Evolutionary conservation across 2,113 vertebrate species (phyloP), one percentile per base, ranked within the genome.

Genomic region (Percina caprodes): DNA sequence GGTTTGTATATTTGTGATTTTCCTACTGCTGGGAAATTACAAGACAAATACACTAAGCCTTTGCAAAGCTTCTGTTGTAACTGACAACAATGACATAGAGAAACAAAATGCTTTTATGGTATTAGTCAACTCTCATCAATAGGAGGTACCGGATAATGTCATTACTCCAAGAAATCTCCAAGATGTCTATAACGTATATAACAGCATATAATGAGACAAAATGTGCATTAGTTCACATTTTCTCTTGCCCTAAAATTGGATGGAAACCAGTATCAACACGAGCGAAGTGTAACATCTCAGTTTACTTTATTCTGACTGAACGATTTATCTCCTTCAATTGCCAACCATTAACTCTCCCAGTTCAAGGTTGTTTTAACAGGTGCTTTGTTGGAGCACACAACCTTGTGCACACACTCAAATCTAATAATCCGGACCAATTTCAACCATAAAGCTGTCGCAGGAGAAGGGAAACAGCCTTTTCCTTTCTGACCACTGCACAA

Each of bases 341-440:
- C 86, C 79, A 90, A 81, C 86, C 85, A 77, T 87, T 80, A 80
- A 80, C 73, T 86, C 59, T 59, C 33, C 58, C 66, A 79, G 78
- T 74, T 85, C 60, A 82, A 13, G 77, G 55, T 82, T 92, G 91
- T 92, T 93, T 92, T 92, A 93, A 92, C 91, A 93, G 89, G 91
- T 94, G 92, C 87, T 82, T 79, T 70, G 82, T 83, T 77, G 79
- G 74, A 82, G 63, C 54, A 33, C 73, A 15, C 71, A 16, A 63
- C 73, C 84, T 55, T 56, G 46, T 67, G 74, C 79, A 55, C 86
- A 86, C 88, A 88, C 83, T 91, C 89, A 83, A 84, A 86, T 87
- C 80, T 85, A 90, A 87, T 91, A 84, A 85, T 89, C 73, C 60
- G 48, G 69, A 79, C 80, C 90, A 86, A 89, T 91, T 42, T 91